These are phyloP conservation scores for Drosophila stalkeri DNA, from an alignment of 2,888 invertebrate genomes.

Conservation along the genomic window DNA sequence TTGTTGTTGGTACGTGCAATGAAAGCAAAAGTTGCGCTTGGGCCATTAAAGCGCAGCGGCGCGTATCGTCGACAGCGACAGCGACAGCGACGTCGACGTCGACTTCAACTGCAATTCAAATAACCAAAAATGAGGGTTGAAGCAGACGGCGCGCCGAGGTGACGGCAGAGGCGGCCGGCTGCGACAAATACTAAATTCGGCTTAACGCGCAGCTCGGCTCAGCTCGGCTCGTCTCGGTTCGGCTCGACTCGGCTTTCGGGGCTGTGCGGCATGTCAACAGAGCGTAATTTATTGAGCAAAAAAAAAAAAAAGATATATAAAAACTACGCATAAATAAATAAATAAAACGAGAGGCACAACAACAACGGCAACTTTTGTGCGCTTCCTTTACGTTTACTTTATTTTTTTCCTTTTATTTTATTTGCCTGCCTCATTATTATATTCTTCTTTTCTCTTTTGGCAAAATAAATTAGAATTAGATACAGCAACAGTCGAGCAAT, in stretches of 20 bases:
- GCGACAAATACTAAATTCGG: slow-evolving; percentile 6
- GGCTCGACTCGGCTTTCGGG: slow-evolving; percentile 14
- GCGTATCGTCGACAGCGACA: slow-evolving; percentile 52
- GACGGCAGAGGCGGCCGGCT: not conserved
- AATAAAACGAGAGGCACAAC: slow-evolving; percentile 55
- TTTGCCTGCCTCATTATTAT: slow-evolving; percentile 64
- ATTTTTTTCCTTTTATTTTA: slow-evolving; percentile 20
- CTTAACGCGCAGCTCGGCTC: not conserved
- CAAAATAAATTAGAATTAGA: slow-evolving; percentile 79
- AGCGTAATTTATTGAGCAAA: slow-evolving; percentile 76
- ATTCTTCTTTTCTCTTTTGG: slow-evolving; percentile 52
- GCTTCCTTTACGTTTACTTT: slow-evolving; percentile 38
- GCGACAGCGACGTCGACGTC: not conserved
- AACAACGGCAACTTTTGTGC: slow-evolving; percentile 31
- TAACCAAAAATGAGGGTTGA: slow-evolving; percentile 67
- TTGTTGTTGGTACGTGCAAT: slow-evolving; percentile 66
- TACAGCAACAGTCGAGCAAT: slow-evolving; percentile 59
- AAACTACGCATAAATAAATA: slow-evolving; percentile 73
- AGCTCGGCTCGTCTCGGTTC: not conserved
- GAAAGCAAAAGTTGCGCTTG: slow-evolving; percentile 76
- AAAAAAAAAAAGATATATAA: slow-evolving; percentile 43
- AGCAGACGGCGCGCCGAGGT: not conserved
- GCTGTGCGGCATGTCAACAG: slow-evolving; percentile 73
- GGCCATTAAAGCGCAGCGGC: slow-evolving; percentile 72
- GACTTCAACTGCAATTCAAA: slow-evolving; percentile 65